Base-by-base conservation (phyloP, 2,888 invertebrate genomes). In the Oxycera nigricornis region DNA sequence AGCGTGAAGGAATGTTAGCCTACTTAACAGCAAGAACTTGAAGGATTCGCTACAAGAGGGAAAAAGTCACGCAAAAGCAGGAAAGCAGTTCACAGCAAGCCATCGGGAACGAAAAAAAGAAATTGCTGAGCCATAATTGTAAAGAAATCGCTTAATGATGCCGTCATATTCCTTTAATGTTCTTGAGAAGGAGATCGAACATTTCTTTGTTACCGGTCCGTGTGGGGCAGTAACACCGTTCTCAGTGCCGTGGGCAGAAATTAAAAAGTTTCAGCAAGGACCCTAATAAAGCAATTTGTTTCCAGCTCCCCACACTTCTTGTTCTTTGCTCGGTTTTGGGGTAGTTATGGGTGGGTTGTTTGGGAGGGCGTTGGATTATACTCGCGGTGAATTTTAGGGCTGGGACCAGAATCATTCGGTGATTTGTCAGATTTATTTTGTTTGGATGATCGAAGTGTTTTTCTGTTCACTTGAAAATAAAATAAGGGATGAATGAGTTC, bases 81-180 rank as follows among this genome's bases (percentile, higher is more conserved):
- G 17, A 2, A 46, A 50, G 52, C 24, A 24, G 20, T 35, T 1
- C 24, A 6, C 22, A 55, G 11, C 14, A 24, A 41, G 39, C 39
- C 26, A 59, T 57, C 72, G 59, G 52, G 59, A 24, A 31, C 26
- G 72, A 72, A 30, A 50, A 67, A 59, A 72, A 55, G 59, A 72
- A 72, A 59, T 59, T 72, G 24, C 57, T 14, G 31, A 73, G 61
- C 73, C 70, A 76, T 74, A 76, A 74, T 76, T 76, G 74, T 76
- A 76, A 74, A 76, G 74, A 74, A 76, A 76, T 76, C 74, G 74
- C 70, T 76, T 76, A 76, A 76, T 76, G 76, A 74, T 74, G 70
- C 76, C 76, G 73, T 74, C 76, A 76, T 73, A 76, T 76, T 74
- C 74, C 70, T 72, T 73, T 57, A 73, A 74, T 57, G 76, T 75